phyloP scores from a whole-genome alignment of 2,888 invertebrate species.

The Pristionchus exspectatus region DNA sequence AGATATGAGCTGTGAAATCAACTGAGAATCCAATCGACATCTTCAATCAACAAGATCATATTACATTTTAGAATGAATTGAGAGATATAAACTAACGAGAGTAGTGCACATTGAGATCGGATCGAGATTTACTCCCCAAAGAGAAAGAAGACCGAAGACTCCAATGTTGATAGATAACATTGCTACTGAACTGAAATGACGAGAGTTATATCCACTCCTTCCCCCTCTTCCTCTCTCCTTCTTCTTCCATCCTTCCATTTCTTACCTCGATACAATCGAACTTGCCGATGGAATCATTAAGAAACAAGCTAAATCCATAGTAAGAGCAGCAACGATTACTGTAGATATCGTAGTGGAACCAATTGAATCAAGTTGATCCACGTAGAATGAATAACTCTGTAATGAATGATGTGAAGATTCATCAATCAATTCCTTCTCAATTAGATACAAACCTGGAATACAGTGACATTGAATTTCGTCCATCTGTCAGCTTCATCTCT shows the following conservation, averaged over 20 bases:
- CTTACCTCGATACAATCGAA: conserved; percentile 64
- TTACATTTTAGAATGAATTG: neutral
- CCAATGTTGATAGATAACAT: conserved; percentile 73
- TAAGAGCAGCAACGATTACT: conserved; percentile 68
- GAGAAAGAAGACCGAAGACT: conserved; percentile 69
- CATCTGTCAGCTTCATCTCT: conserved; percentile 65
- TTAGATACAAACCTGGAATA: conserved; percentile 66
- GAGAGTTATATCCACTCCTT: neutral
- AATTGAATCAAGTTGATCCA: conserved; percentile 72
- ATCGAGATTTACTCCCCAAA: conserved; percentile 71
- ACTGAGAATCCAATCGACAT: conserved; percentile 60
- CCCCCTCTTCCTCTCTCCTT: neutral
- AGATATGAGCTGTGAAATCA: conserved; percentile 68
- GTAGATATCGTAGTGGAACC: conserved; percentile 68
- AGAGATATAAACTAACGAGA: conserved; percentile 62
- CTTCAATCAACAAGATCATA: neutral
- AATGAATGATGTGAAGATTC: conserved; percentile 38
- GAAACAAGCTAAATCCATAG: conserved; percentile 72
- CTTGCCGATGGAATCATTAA: conserved; percentile 69
- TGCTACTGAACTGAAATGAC: conserved; percentile 63
- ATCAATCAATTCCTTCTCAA: neutral
- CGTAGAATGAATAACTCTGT: conserved; percentile 71
- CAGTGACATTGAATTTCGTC: conserved; percentile 67
- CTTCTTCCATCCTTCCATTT: too few relatives aligned
- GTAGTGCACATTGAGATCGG: conserved; percentile 74